A percentile compares a stretch with the other conserved stretches of the same genome.
phyloP scores from a whole-genome alignment of 2,113 vertebrate genomes.

The Myotis lucifugus region DNA sequence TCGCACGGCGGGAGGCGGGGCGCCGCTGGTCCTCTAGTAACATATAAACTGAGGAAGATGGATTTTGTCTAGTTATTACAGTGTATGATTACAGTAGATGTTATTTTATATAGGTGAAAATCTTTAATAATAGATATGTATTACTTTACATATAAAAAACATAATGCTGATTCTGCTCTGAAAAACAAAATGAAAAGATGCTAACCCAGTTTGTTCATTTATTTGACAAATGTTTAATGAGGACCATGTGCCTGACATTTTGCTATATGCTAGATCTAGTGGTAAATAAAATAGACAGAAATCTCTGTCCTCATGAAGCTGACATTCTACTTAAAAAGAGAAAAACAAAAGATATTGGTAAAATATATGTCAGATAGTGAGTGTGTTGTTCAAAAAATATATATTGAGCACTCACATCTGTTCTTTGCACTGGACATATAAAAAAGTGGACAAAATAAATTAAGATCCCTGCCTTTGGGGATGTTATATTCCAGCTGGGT shows the following conservation, averaged over 20 bases:
- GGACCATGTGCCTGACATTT: background rate
- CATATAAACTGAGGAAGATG: background rate
- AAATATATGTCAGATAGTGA: conserved; percentile 4
- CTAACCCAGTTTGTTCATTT: background rate
- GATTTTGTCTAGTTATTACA: background rate
- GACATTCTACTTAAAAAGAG: background rate
- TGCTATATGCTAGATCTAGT: background rate
- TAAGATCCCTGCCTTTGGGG: background rate
- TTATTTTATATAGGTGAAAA: background rate
- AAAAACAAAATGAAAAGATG: conserved; percentile 40
- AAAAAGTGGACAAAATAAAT: background rate
- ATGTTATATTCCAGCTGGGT: background rate
- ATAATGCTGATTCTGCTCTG: background rate
- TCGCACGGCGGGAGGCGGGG: too few relatives aligned
- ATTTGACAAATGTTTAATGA: conserved; percentile 12
- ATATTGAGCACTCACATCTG: conserved; percentile 15
- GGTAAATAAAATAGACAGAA: conserved; percentile 7
- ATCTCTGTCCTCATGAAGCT: background rate
- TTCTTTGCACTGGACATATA: background rate
- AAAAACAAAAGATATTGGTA: background rate
- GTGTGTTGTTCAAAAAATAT: background rate
- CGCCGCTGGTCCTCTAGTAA: background rate
- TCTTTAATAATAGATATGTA: background rate
- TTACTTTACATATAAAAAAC: conserved; percentile 7
- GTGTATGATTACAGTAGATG: background rate